Conservation (phyloP, 2,888 invertebrate species). For the Autographa pulchrina region DNA sequence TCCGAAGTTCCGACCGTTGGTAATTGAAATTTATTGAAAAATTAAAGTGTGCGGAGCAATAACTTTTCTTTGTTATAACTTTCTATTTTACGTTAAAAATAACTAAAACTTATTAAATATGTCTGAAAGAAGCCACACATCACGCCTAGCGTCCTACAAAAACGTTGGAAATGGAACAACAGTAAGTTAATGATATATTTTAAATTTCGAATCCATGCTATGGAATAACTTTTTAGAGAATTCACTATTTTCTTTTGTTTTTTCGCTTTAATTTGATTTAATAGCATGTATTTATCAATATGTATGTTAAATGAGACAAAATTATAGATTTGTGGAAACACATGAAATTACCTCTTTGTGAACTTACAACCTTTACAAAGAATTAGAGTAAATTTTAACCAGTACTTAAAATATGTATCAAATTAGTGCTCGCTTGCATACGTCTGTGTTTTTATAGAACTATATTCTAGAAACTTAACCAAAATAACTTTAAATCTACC, state of each 20-base stretch:
- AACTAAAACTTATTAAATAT: slow-evolving; percentile 73
- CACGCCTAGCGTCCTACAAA: slow-evolving; percentile 93
- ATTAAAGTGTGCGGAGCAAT: slow-evolving; percentile 11
- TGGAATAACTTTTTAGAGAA: neutral
- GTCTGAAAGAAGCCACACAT: slow-evolving; percentile 89
- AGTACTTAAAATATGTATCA: too few relatives aligned
- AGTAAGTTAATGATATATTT: slow-evolving; percentile 89
- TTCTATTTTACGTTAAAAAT: neutral
- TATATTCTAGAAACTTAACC: too few relatives aligned
- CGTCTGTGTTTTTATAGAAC: too few relatives aligned
- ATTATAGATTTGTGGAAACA: too few relatives aligned
- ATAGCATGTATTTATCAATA: too few relatives aligned
- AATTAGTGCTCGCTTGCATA: too few relatives aligned
- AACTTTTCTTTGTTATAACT: slow-evolving; percentile 6
- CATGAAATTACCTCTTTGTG: too few relatives aligned
- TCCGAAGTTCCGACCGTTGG: slow-evolving; percentile 43
- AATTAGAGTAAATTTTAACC: too few relatives aligned
- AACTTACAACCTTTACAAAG: too few relatives aligned
- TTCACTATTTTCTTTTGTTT: slow-evolving; percentile 3
- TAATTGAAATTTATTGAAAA: slow-evolving; percentile 32
- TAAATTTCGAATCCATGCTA: slow-evolving; percentile 24
- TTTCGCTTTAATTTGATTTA: slow-evolving; percentile 9
- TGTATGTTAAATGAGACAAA: too few relatives aligned
- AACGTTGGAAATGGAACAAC: slow-evolving; percentile 93
- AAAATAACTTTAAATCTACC: too few relatives aligned